phyloP scores from a whole-genome alignment of 2,797 vertebrate genomes.

The Chelon labrosus region DNA sequence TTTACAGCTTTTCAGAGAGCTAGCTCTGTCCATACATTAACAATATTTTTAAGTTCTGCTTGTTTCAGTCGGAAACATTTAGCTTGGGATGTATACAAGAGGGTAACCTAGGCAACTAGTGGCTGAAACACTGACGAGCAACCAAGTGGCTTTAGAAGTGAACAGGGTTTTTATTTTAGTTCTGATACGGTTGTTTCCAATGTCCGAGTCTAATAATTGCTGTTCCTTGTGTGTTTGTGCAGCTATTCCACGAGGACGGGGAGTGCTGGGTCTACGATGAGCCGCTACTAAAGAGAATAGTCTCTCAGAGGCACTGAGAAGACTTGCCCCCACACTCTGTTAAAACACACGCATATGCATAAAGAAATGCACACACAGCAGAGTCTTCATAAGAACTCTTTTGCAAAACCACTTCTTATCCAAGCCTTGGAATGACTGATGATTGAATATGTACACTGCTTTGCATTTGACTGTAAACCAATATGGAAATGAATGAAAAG shows the following conservation, averaged over 20 bases:
- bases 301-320: slow-evolving; percentile 88
- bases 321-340: slow-evolving; percentile 36
- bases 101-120: too few relatives aligned
- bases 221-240: slow-evolving; percentile 52
- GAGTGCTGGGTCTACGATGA: slow-evolving; percentile 99
- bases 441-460: slow-evolving; percentile 84
- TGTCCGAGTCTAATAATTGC: slow-evolving; percentile 1
- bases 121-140: too few relatives aligned
- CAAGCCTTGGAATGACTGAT: slow-evolving; percentile 86
- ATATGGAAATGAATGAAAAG: slow-evolving; percentile 79
- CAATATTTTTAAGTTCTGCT: too few relatives aligned
- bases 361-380: slow-evolving; percentile 65
- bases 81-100: too few relatives aligned
- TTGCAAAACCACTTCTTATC: slow-evolving; percentile 81
- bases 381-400: slow-evolving; percentile 89
- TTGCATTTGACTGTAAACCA: slow-evolving; percentile 84
- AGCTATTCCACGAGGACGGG: slow-evolving; percentile 98
- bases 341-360: slow-evolving; percentile 56
- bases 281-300: slow-evolving; percentile 93
- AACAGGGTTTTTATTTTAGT: neutral
- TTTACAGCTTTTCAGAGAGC: too few relatives aligned
- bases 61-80: too few relatives aligned
- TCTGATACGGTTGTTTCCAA: neutral
- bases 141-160: too few relatives aligned
- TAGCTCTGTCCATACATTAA: too few relatives aligned